These are phyloP conservation scores for Genyomyrus donnyi DNA, from an alignment of 2,113 vertebrate genomes.

Conservation along the genomic window DNA sequence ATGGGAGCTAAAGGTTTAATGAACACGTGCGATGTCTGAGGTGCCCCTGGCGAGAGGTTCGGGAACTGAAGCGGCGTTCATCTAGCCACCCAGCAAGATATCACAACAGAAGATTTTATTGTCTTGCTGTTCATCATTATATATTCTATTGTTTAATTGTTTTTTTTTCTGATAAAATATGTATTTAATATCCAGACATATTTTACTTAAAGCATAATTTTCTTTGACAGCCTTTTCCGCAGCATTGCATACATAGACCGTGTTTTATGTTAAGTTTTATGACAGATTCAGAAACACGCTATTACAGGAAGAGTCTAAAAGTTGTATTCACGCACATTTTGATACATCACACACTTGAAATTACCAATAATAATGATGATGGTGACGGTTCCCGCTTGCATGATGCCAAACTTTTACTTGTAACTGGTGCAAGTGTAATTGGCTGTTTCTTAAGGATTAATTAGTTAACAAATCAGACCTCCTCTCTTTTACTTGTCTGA, in stretches of 20 bases:
- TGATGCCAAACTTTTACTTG: conserved; percentile 88
- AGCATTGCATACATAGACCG: background rate
- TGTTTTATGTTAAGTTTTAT: background rate
- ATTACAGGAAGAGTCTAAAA: conserved; percentile 87
- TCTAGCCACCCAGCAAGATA: background rate
- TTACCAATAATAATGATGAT: conserved; percentile 25
- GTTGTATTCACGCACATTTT: conserved; percentile 97
- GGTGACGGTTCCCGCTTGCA: conserved; percentile 77
- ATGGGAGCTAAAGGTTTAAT: background rate
- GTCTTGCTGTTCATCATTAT: background rate
- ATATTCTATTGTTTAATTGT: background rate
- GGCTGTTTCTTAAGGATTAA: conserved; percentile 80
- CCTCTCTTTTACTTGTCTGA: conserved; percentile 76
- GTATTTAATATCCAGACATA: background rate
- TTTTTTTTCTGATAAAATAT: background rate
- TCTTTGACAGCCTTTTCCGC: background rate
- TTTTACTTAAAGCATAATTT: background rate
- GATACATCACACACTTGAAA: conserved; percentile 86
- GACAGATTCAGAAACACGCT: conserved; percentile 70
- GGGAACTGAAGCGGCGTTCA: background rate
- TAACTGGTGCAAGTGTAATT: conserved; percentile 82
- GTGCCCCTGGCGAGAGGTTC: background rate
- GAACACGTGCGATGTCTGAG: background rate
- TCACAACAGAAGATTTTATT: background rate
- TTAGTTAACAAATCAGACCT: conserved; percentile 91